Evolutionary conservation across 2,113 vertebrate species (phyloP).

Genomic region (Recurvirostra avosetta): DNA sequence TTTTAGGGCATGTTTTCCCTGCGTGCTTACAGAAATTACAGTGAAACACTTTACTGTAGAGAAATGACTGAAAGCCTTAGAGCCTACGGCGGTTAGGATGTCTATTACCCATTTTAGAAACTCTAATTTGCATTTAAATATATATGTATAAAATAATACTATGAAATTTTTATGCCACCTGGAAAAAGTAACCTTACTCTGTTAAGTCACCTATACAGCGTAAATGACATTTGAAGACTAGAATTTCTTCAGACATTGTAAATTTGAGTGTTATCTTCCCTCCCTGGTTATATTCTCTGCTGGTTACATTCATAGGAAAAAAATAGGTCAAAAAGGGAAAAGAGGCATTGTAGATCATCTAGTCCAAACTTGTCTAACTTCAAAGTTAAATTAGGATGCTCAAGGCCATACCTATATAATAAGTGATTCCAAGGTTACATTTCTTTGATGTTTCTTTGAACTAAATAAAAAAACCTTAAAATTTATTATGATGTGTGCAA

Average conservation of each 20-base stretch:
- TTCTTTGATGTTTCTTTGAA: not conserved
- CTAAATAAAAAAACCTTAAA: not conserved
- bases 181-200: not conserved
- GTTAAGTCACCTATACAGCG: not conserved
- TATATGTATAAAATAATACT: not conserved
- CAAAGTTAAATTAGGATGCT: not conserved
- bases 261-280: not conserved
- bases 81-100: not conserved
- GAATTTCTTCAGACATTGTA: not conserved
- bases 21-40: not conserved
- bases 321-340: not conserved
- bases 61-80: not conserved
- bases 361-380: not conserved
- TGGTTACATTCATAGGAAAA: not conserved
- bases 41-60: not conserved
- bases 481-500: not conserved
- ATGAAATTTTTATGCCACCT: not conserved
- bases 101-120: not conserved
- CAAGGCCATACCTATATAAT: not conserved
- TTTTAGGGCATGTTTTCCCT: not conserved
- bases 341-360: not conserved
- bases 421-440: not conserved
- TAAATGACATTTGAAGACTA: not conserved
- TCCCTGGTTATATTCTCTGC: not conserved
- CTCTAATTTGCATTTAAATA: not conserved